phyloP scores from a whole-genome alignment of 2,797 vertebrate genomes.

The Allobates femoralis region DNA sequence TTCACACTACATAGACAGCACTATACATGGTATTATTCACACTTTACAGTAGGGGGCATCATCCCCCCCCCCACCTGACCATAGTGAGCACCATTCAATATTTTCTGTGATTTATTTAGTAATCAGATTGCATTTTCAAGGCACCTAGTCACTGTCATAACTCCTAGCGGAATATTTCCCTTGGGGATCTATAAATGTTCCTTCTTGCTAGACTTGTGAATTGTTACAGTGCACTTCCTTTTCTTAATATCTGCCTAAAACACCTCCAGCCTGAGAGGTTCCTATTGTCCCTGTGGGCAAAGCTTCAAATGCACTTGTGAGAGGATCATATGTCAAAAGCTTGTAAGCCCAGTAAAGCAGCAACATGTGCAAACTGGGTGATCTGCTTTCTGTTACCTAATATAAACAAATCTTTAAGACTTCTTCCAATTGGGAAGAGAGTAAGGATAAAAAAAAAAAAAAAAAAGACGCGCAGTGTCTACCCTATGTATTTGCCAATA shows the following conservation, averaged over 20 bases:
- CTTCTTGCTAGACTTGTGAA: neutral
- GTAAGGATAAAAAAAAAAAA: conserved; percentile 3
- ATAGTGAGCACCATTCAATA: neutral
- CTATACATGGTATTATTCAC: no score
- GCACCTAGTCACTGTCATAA: neutral
- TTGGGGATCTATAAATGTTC: neutral
- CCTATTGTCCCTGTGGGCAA: conserved; percentile 14
- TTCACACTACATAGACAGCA: no score
- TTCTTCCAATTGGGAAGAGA: conserved; percentile 27
- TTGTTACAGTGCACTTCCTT: neutral
- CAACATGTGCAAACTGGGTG: conserved; percentile 54
- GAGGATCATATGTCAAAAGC: conserved; percentile 47
- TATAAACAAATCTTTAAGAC: conserved; percentile 42
- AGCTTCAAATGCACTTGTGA: conserved; percentile 49
- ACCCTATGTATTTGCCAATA: conserved; percentile 30
- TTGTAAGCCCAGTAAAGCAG: conserved; percentile 35
- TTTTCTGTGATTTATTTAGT: neutral
- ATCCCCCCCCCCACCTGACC: no score
- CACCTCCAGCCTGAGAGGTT: conserved; percentile 19
- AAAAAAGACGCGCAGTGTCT: conserved; percentile 16
- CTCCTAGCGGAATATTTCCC: neutral
- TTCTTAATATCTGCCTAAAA: neutral
- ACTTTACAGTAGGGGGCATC: no score
- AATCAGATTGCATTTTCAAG: neutral
- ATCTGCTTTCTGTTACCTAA: conserved; percentile 57